Evolutionary conservation across 2,888 invertebrate genomes (phyloP).

Genomic region (Pseudanteris insignis): DNA sequence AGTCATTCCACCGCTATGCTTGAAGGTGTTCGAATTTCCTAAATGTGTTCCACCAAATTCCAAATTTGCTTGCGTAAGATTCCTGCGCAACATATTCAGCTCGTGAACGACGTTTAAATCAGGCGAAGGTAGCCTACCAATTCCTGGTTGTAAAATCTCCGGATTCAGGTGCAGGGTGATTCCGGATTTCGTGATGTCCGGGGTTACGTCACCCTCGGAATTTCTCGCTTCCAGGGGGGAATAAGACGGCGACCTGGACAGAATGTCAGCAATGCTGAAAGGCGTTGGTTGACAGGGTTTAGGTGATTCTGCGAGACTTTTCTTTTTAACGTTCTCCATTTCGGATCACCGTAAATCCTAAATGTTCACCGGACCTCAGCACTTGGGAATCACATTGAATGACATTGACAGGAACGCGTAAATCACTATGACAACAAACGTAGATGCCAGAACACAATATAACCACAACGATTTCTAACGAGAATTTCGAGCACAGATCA

Average conservation of each 20-base stretch:
- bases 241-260: slow-evolving; percentile 52
- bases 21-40: slow-evolving; percentile 47
- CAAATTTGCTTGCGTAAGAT: slow-evolving; percentile 59
- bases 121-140: slow-evolving; percentile 53
- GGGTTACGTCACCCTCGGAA: slow-evolving; percentile 31
- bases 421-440: too few species aligned
- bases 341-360: not conserved
- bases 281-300: slow-evolving; percentile 61
- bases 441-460: too few species aligned
- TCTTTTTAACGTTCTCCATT: slow-evolving; percentile 46
- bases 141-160: slow-evolving; percentile 35
- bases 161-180: slow-evolving; percentile 17
- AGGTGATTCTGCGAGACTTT: slow-evolving; percentile 52
- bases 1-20: slow-evolving; percentile 54
- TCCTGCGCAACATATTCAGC: slow-evolving; percentile 58
- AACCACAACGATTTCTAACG: too few species aligned
- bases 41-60: slow-evolving; percentile 50
- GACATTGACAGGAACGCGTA: too few species aligned
- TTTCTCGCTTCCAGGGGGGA: slow-evolving; percentile 44
- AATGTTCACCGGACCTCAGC: too few species aligned
- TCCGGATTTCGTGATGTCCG: slow-evolving; percentile 18
- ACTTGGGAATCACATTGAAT: slow-evolving; percentile 8
- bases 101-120: slow-evolving; percentile 58
- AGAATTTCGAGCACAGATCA: slow-evolving; percentile 17
- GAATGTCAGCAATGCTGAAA: slow-evolving; percentile 64